Base-by-base conservation (phyloP, 2,113 vertebrate genomes). In the Apteryx owenii region DNA sequence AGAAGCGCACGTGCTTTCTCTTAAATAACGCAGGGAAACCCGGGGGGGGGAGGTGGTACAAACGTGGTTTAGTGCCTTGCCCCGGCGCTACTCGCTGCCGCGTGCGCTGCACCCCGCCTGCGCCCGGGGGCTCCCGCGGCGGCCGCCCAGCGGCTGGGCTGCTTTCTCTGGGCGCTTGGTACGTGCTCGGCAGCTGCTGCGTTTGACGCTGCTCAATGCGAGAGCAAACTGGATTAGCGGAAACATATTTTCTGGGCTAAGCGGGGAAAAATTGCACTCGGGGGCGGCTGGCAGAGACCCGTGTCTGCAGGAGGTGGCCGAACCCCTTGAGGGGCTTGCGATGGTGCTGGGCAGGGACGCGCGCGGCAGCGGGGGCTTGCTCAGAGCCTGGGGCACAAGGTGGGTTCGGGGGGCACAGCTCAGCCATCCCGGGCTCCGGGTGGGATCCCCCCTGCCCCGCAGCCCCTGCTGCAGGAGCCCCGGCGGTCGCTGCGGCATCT, bases 171-270 rank as follows among this genome's bases (percentile, higher is more conserved):
- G 36, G 36, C 36, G 36, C 36, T 38, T 38, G 36, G 36, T 38
- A 38, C 36, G 36, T 38, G 36, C 36, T 38, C 36, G 93, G 84
- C 93, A 95, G 87, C 91, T 69, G 46, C 85, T 77, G 56, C 11
- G 42, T 69, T 93, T n/a, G 44, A 61, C 2, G 48, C 2, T 18
- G 40, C 70, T 95, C 70, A 56, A 44, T 88, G 73, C 16, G 69
- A 65, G 75, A 95, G 81, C 78, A 96, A 96, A 96, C 94, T 96
- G 93, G 78, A 96, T 96, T 89, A 96, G 86, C 25, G 69, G 89
- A 56, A 94, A 94, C 53, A 10, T 54, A 75, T 95, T 96, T 89
- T 95, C 70, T 56, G 78, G 91, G n/a, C 79, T 53, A 85, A 91
- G 50, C 18, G 11, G 17, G 23, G 21, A 48, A 11, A 48, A 36